These are phyloP conservation scores for Branchipolynoe longqiensis DNA, from an alignment of 2,888 invertebrate species.

Conservation along the genomic window DNA sequence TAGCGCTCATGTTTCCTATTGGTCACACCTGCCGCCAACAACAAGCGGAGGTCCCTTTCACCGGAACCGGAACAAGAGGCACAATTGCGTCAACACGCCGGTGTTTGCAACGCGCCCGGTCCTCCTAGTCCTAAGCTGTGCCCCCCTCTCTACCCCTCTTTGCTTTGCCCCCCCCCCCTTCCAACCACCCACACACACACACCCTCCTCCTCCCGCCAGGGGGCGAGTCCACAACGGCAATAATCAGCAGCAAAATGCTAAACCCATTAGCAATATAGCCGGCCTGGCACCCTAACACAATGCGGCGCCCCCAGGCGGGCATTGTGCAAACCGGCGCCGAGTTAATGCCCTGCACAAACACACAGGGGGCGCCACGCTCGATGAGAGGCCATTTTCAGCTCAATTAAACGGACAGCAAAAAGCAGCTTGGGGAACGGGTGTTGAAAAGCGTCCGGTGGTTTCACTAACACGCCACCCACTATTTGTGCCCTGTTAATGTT, in stretches of 20 bases:
- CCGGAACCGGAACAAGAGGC: conserved; percentile 18
- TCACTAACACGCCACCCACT: no score
- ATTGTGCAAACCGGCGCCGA: conserved; percentile 5
- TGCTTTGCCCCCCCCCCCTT: no score
- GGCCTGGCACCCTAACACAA: conserved; percentile 41
- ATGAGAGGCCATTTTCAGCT: conserved; percentile 39
- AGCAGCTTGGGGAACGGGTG: conserved; percentile 42
- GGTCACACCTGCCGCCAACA: conserved; percentile 34
- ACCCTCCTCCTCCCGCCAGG: no score
- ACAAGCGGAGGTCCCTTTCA: conserved; percentile 30
- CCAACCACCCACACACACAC: neutral
- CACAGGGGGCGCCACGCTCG: neutral
- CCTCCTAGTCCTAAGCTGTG: no score
- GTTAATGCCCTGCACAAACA: conserved; percentile 51
- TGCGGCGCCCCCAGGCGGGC: neutral
- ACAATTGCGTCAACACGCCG: conserved; percentile 25
- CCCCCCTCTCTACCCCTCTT: no score
- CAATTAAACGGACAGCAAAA: conserved; percentile 56
- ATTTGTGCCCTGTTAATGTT: no score
- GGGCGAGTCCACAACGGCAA: no score
- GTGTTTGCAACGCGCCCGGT: no score
- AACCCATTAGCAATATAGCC: conserved; percentile 54
- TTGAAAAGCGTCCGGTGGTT: no score
- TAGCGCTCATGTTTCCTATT: neutral
- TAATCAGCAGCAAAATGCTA: conserved; percentile 47